Conservation (phyloP, 2,113 vertebrate genomes). For the Hiodon tergisus region DNA sequence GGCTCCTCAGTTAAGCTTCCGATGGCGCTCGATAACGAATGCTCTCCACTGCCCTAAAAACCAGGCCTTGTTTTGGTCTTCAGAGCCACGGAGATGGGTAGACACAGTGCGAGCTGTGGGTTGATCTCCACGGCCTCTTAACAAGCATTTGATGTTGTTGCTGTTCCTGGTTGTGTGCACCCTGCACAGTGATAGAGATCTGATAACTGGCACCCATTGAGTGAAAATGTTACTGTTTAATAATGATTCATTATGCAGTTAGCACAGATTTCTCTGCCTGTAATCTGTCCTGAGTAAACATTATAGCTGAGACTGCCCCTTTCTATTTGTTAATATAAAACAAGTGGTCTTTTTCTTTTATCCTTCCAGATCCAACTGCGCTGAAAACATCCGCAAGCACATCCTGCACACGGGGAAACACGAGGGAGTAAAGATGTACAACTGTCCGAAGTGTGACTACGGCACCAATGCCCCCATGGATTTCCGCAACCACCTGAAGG, state of each 20-base stretch:
- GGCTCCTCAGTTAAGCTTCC: no score
- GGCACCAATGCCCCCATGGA: conserved; percentile 91
- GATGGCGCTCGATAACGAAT: no score
- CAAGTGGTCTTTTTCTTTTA: conserved; percentile 17
- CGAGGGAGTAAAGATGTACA: conserved; percentile 98
- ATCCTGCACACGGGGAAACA: conserved; percentile 96
- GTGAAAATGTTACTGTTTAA: neutral
- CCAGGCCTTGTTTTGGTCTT: no score
- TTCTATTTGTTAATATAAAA: conserved; percentile 19
- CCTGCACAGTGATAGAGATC: no score
- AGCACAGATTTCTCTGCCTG: neutral
- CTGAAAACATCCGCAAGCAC: conserved; percentile 97
- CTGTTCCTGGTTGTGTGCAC: no score
- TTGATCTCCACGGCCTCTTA: no score
- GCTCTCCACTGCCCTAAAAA: no score
- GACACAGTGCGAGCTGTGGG: no score
- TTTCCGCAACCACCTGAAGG: conserved; percentile 95
- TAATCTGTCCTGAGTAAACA: neutral
- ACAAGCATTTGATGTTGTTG: no score
- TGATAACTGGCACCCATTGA: neutral
- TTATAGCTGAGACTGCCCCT: neutral
- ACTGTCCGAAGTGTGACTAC: conserved; percentile 87
- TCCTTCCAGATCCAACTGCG: conserved; percentile 87
- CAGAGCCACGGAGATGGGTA: no score
- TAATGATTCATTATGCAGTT: conserved; percentile 1